These are phyloP conservation scores for Muntiacus reevesi DNA, from an alignment of 2,113 vertebrate species.

Conservation along the genomic window DNA sequence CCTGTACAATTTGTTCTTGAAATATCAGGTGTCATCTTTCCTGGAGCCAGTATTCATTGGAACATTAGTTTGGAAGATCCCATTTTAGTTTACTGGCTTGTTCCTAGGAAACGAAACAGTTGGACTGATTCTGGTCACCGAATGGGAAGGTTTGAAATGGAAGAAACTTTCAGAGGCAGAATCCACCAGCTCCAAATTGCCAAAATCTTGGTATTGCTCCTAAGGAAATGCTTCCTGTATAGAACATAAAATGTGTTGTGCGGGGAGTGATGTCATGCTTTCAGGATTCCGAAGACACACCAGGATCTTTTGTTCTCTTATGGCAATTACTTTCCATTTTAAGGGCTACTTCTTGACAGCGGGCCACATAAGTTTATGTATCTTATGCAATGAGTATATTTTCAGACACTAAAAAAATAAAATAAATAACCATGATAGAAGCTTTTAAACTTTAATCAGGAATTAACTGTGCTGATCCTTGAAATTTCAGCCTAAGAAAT, in stretches of 20 bases:
- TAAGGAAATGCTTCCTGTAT: neutral
- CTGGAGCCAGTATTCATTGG: neutral
- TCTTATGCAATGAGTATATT: neutral
- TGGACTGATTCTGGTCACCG: neutral
- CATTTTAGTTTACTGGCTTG: neutral
- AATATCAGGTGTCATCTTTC: neutral
- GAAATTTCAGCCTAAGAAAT: neutral
- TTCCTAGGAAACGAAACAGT: neutral
- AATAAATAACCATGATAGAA: neutral
- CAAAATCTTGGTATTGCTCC: neutral
- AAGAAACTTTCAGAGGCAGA: neutral
- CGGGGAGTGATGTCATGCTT: neutral
- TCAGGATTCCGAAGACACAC: neutral
- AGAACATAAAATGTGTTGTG: neutral
- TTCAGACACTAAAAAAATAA: neutral
- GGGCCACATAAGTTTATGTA: neutral
- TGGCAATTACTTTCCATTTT: slow-evolving; percentile 6
- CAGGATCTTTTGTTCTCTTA: neutral
- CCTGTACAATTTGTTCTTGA: neutral
- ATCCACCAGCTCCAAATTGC: neutral
- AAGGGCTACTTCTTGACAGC: neutral
- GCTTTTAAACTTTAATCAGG: neutral
- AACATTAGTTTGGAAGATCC: neutral
- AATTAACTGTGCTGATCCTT: neutral
- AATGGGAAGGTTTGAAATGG: neutral